Base-by-base conservation (phyloP, 2,797 vertebrate genomes). In the Microhierax caerulescens region DNA sequence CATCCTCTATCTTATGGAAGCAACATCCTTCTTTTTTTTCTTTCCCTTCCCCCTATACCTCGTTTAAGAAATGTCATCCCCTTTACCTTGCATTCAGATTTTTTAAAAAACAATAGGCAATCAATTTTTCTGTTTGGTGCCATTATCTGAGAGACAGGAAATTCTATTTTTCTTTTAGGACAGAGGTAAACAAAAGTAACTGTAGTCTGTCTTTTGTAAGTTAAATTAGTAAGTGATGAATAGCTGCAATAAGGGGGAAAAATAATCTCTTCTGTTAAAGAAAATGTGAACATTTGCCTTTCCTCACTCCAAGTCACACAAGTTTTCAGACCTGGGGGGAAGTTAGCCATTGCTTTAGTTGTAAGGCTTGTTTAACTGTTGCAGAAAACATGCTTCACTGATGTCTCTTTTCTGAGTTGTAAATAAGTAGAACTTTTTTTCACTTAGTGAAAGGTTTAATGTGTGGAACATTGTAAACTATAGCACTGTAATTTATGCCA, bases 211-310 rank as follows among this genome's bases (percentile, higher is more conserved):
- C 75, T 80, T 60, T 82, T 64, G 45, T 88, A 93, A 92, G 76
- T 45, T 88, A 93, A 96, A 95, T 94, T 70, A 61, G 18, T 87
- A 90, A 69, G 18, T 79, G 67, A 88, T 82, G 32, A 88, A 91
- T 72, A 95, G 60, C n/a, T 90, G 37, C 88, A 72, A 67, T 82
- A 84, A 90, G 82, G 30, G 16, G 45, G 56, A 20, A 56, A 82
- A 60, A 30, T 34, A 0, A 56, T 86, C 34, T 95, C 15, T 32
- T 43, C 74, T 85, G 25, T 93, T 86, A 73, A 87, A 93, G 74
- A 51, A 77, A 90, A 76, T 20, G 20, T 36, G 82, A 91, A 64
- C 17, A 41, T 77, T 69, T 94, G 16, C 63, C n/a, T 64, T 79
- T 84, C 63, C n/a, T 83, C 27, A 28, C 7, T 88, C 43, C 16